phyloP scores from a whole-genome alignment of 2,888 invertebrate species.

The Lampropteryx suffumata region DNA sequence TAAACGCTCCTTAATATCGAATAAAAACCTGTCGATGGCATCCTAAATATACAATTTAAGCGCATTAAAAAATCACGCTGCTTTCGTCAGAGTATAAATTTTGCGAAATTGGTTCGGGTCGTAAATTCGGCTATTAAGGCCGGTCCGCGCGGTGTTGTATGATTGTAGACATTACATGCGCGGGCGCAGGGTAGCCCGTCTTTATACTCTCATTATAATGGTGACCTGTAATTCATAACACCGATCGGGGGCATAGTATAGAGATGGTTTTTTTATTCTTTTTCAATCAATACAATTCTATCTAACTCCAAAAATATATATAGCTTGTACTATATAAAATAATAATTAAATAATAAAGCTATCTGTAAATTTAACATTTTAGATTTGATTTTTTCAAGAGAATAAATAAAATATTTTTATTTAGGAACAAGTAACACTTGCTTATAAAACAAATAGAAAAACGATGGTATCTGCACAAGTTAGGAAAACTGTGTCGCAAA shows the following conservation, averaged over 20 bases:
- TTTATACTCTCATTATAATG: conserved; percentile 47
- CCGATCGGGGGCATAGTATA: conserved; percentile 35
- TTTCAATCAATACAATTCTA: too few species aligned
- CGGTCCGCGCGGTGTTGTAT: conserved; percentile 24
- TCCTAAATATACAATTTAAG: conserved; percentile 35
- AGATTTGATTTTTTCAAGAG: too few species aligned
- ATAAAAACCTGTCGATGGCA: conserved; percentile 18
- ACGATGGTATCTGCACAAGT: too few species aligned
- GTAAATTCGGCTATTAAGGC: conserved; percentile 50
- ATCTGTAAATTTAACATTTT: too few species aligned
- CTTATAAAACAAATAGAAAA: too few species aligned
- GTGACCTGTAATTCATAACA: conserved; percentile 50
- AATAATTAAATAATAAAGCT: too few species aligned
- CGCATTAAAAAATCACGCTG: conserved; percentile 53
- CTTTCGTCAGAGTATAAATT: conserved; percentile 58
- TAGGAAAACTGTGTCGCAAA: too few species aligned
- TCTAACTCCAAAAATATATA: too few species aligned
- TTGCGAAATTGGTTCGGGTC: conserved; percentile 57
- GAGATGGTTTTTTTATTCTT: too few species aligned
- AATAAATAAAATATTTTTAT: too few species aligned
- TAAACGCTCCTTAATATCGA: conserved; percentile 18
- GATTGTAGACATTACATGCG: conserved; percentile 37
- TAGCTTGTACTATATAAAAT: too few species aligned
- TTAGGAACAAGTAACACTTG: too few species aligned
- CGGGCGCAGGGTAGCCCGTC: conserved; percentile 37